Conservation (phyloP, 2,888 invertebrate genomes). For the Melikaiella ostensackeni region DNA sequence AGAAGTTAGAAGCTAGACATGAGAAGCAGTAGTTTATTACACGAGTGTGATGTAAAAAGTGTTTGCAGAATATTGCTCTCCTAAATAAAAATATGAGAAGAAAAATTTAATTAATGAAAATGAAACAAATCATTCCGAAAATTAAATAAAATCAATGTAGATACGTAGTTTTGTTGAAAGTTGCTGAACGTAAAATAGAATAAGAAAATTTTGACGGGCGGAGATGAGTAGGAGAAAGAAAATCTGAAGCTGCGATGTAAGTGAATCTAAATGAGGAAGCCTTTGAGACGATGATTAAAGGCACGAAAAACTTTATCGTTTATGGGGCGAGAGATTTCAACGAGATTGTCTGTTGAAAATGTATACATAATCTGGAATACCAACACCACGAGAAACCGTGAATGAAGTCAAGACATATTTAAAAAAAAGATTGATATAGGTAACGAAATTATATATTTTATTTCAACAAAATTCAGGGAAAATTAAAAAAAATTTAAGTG, state of each 20-base stretch:
- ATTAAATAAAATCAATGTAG: not conserved
- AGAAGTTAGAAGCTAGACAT: too few species aligned
- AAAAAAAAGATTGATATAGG: not conserved
- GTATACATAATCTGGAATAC: not conserved
- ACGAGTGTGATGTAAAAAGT: too few species aligned
- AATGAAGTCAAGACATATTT: not conserved
- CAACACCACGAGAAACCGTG: not conserved
- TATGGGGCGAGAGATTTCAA: conserved; percentile 13
- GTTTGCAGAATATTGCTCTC: too few species aligned
- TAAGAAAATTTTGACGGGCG: not conserved
- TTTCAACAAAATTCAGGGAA: too few species aligned
- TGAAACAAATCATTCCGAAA: not conserved
- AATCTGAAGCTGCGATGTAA: conserved; percentile 29
- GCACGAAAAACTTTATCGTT: conserved; percentile 31
- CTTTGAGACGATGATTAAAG: conserved; percentile 33
- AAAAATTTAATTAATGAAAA: too few species aligned
- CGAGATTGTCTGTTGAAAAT: conserved; percentile 15
- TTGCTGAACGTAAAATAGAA: conserved; percentile 12
- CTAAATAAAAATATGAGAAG: too few species aligned
- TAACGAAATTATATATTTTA: not conserved
- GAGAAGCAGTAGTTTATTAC: not conserved
- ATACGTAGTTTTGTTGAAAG: not conserved
- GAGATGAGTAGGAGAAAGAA: conserved; percentile 28
- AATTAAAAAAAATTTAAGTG: too few species aligned
- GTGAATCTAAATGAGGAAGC: conserved; percentile 35